Evolutionary conservation across 2,113 vertebrate species (phyloP).

Genomic region (Hyperopisus bebe): DNA sequence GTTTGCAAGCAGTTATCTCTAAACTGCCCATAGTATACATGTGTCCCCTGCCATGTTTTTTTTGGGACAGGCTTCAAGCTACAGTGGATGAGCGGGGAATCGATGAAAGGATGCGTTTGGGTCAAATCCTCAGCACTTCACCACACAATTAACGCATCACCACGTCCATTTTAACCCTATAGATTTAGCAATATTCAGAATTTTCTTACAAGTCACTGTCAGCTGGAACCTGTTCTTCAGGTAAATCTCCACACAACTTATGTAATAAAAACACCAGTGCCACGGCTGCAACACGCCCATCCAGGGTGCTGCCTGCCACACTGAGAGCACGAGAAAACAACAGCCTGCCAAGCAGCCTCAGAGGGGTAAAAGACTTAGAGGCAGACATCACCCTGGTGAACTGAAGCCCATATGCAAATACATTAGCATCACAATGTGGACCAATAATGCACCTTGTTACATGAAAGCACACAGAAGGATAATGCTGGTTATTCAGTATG

Average conservation of each 20-base stretch:
- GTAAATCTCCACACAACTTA: background rate
- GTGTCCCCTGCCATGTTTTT: background rate
- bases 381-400: background rate
- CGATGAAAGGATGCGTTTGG: background rate
- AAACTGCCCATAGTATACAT: background rate
- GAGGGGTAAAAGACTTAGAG: background rate
- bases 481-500: background rate
- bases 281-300: background rate
- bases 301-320: background rate
- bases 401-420: background rate
- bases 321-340: background rate
- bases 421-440: background rate
- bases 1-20: background rate
- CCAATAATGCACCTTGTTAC: background rate
- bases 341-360: background rate
- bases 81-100: background rate
- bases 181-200: background rate
- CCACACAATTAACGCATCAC: background rate
- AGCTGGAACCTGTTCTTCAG: slow-evolving; percentile 25
- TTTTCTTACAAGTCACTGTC: background rate
- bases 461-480: background rate
- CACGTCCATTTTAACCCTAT: background rate
- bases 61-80: background rate
- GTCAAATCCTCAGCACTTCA: background rate
- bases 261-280: background rate